Evolutionary conservation across 53 echinoderm and acorn worm species (phyloP).

Genomic region (Mesocentrotus franciscanus): DNA sequence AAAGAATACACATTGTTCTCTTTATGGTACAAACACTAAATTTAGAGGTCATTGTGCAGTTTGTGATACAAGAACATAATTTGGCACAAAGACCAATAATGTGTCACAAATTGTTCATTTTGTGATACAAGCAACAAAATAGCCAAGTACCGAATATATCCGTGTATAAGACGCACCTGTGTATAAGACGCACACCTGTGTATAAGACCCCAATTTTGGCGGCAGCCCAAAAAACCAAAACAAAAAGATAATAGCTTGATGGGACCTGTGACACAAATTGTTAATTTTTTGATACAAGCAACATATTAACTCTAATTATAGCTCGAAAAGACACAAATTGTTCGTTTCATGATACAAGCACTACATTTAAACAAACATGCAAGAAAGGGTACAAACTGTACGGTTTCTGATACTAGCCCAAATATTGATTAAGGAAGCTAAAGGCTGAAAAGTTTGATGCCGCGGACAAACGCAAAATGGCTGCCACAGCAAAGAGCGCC

Average conservation of each 20-base stretch:
- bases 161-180: too few relatives aligned
- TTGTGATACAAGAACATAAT: not conserved
- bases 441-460: too few relatives aligned
- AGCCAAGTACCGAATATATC: too few relatives aligned
- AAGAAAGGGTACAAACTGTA: not conserved
- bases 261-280: not conserved
- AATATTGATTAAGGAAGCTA: too few relatives aligned
- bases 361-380: constrained; percentile 4
- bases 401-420: too few relatives aligned
- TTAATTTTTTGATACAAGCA: not conserved
- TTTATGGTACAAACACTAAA: not conserved
- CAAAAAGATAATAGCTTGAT: not conserved
- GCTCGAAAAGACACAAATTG: not conserved
- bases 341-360: constrained; percentile 13
- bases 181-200: too few relatives aligned
- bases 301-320: too few relatives aligned
- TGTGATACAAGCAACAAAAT: not conserved
- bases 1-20: constrained; percentile 1
- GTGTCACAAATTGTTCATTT: constrained; percentile 4
- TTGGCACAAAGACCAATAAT: constrained; percentile 1
- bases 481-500: too few relatives aligned
- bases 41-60: constrained; percentile 21
- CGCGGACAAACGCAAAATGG: too few relatives aligned
- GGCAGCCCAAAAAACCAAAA: not conserved
- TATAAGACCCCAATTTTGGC: too few relatives aligned